Conservation (phyloP, 1,140 invertebrate genomes). For the Drosophila oshimai region DNA sequence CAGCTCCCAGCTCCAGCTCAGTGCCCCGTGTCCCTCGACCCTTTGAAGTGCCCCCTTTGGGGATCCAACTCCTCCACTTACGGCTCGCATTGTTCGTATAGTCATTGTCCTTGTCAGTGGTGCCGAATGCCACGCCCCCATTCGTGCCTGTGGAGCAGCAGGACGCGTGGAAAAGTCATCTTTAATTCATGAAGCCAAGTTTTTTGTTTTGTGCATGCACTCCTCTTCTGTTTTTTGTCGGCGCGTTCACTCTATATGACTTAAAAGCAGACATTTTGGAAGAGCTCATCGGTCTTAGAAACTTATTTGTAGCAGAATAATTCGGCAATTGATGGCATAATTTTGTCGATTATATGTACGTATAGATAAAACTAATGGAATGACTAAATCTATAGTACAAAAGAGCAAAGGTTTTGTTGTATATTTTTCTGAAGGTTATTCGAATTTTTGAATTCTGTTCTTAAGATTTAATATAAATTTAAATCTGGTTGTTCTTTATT, state of each 20-base stretch:
- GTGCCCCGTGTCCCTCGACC: neutral
- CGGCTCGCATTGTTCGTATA: conserved; percentile 39
- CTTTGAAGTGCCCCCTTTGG: conserved; percentile 50
- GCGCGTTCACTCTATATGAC: conserved; percentile 13
- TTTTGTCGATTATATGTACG: neutral
- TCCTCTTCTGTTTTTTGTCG: conserved; percentile 11
- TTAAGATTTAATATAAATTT: too few species aligned
- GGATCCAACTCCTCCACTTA: conserved; percentile 19
- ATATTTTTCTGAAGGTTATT: too few species aligned
- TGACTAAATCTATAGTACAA: too few species aligned
- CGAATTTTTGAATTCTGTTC: too few species aligned
- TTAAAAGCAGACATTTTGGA: conserved; percentile 5
- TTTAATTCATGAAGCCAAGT: conserved; percentile 67
- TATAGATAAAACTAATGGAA: too few species aligned
- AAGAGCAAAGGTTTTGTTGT: too few species aligned
- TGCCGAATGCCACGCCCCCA: conserved; percentile 42
- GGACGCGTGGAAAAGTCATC: conserved; percentile 53
- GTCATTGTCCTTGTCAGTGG: conserved; percentile 33
- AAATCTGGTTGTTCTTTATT: too few species aligned
- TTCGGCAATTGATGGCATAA: neutral
- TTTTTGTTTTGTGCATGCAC: conserved; percentile 41
- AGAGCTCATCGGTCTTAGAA: neutral
- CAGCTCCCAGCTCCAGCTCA: neutral
- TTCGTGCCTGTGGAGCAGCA: conserved; percentile 14
- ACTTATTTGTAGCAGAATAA: conserved; percentile 16